phyloP scores from a whole-genome alignment of 2,113 vertebrate species.

The Scytalopus superciliaris region DNA sequence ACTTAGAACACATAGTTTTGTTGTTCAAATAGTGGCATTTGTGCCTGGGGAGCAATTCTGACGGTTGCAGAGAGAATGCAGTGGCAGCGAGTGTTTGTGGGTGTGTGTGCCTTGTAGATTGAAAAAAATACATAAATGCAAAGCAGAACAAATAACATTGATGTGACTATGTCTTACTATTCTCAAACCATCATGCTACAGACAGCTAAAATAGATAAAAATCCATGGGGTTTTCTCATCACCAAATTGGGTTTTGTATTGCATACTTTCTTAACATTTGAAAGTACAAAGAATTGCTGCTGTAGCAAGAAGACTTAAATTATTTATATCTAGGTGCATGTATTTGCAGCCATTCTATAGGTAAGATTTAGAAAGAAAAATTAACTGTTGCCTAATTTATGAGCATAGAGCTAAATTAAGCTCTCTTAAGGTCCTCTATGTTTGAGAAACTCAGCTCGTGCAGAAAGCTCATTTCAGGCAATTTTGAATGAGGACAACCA shows the following conservation, averaged over 20 bases:
- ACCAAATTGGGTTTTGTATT: background rate
- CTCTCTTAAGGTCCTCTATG: background rate
- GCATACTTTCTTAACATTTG: background rate
- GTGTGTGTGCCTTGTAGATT: background rate
- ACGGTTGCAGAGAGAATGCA: background rate
- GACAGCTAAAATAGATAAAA: background rate
- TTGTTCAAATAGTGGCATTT: background rate
- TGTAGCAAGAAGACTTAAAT: background rate
- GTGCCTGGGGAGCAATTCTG: background rate
- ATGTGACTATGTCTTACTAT: background rate
- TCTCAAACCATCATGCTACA: background rate
- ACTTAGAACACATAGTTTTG: background rate
- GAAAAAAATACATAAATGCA: background rate
- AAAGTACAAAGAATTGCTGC: background rate
- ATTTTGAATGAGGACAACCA: background rate
- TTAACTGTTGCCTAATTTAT: background rate
- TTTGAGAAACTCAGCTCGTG: background rate
- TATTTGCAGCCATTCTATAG: background rate
- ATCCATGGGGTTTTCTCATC: background rate
- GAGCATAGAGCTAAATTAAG: background rate
- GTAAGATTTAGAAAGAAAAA: background rate
- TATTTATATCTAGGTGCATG: background rate
- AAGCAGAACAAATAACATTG: background rate
- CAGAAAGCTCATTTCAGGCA: background rate
- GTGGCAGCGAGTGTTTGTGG: background rate